Percentiles rank a stretch among this genome's conserved stretches.
phyloP scores from a whole-genome alignment of 2,888 invertebrate species.

The Antheraea assamensis region DNA sequence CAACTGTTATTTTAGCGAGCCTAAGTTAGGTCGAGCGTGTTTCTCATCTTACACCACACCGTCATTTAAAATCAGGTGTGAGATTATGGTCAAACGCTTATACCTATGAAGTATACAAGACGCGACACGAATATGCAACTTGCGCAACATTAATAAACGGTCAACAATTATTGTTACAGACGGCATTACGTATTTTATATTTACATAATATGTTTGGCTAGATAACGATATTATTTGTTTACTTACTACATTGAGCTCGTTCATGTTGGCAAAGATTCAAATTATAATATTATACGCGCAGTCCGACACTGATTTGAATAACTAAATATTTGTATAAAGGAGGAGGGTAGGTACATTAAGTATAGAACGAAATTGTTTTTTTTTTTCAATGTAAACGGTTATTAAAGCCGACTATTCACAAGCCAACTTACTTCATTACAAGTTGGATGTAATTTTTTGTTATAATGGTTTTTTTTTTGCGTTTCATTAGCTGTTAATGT shows the following conservation, averaged over 20 bases:
- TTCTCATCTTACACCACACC: too few relatives aligned
- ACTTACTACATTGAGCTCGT: constrained; percentile 1
- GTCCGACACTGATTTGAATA: background rate
- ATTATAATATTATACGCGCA: constrained; percentile 1
- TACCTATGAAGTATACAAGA: background rate
- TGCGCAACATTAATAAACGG: background rate
- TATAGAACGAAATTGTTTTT: background rate
- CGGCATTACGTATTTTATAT: background rate
- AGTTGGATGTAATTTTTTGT: background rate
- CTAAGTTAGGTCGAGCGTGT: too few relatives aligned
- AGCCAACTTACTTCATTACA: constrained; percentile 17
- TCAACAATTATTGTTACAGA: background rate
- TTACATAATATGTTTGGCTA: constrained; percentile 10
- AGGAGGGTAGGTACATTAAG: background rate
- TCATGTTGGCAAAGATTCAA: constrained; percentile 12
- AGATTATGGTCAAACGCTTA: background rate
- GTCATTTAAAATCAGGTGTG: background rate
- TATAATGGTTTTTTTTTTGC: background rate
- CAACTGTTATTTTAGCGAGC: too few relatives aligned
- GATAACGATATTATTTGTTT: constrained; percentile 4
- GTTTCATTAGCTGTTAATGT: too few relatives aligned
- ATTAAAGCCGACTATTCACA: constrained; percentile 25
- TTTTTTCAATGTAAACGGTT: background rate
- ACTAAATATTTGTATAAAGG: background rate
- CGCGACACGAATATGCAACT: background rate